Percentiles rank a stretch among this genome's conserved stretches.
These are phyloP conservation scores for Anoplolepis gracilipes DNA, from an alignment of 1,140 invertebrate species.

Conservation along the genomic window DNA sequence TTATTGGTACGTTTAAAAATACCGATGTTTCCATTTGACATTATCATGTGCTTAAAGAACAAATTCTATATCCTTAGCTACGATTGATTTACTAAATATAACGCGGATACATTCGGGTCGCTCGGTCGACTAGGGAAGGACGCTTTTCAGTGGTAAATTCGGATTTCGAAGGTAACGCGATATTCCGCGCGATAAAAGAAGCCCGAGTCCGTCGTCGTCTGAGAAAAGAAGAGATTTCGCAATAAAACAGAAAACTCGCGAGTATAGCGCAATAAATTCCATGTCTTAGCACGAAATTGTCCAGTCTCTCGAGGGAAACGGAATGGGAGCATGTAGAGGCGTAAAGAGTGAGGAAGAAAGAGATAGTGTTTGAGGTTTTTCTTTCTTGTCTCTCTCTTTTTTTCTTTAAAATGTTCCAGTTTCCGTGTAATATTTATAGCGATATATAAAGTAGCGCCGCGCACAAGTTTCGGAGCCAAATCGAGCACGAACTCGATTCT, in stretches of 20 bases:
- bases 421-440: conserved; percentile 66
- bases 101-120: conserved; percentile 36
- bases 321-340: conserved; percentile 13
- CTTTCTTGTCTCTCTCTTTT: conserved; percentile 7
- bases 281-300: conserved; percentile 27
- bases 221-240: background rate
- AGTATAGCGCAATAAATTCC: conserved; percentile 43
- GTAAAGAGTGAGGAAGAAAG: no score
- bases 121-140: conserved; percentile 20
- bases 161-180: conserved; percentile 4
- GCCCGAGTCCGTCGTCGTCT: background rate
- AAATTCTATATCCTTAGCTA: background rate
- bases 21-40: background rate
- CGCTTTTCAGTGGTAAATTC: conserved; percentile 14
- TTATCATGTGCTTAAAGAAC: conserved; percentile 12
- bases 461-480: conserved; percentile 58
- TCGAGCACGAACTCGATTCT: conserved; percentile 59
- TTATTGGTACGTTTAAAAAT: conserved; percentile 32
- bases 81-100: conserved; percentile 59
- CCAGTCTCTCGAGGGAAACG: conserved; percentile 24
- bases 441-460: conserved; percentile 48
- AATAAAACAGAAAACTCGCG: conserved; percentile 4
- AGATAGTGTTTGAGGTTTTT: background rate
- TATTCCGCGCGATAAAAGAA: background rate
- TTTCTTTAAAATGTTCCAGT: conserved; percentile 45